Evolutionary conservation across 64 coral and sea anemone species (phyloP).

Genomic region (Platygyra sinensis): DNA sequence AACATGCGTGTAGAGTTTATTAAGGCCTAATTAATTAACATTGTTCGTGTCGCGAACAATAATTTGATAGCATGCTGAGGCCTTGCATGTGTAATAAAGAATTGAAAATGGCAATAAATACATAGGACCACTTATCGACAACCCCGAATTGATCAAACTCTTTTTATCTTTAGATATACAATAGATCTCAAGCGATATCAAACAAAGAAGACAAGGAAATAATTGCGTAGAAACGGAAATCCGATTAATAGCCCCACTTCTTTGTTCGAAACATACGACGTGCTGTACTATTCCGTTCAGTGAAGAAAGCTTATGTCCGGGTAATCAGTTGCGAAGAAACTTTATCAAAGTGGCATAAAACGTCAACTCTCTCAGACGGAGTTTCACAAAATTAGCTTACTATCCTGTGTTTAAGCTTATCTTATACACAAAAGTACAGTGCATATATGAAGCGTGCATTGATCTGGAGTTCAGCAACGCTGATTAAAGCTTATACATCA

Average conservation of each 20-base stretch:
- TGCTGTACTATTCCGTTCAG: slow-evolving; percentile 3
- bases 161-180: not conserved
- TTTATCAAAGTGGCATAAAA: not conserved
- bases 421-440: not conserved
- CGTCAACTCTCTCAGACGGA: not conserved
- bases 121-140: not conserved
- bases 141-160: not conserved
- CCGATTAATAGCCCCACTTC: slow-evolving; percentile 26
- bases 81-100: not conserved
- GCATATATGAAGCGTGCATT: not conserved
- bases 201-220: not conserved
- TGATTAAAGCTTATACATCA: not conserved
- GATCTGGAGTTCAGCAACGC: not conserved
- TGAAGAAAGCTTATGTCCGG: slow-evolving; percentile 13
- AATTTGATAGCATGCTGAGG: slow-evolving; percentile 34
- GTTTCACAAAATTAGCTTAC: too few relatives aligned
- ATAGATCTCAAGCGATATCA: slow-evolving; percentile 6
- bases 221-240: slow-evolving; percentile 27
- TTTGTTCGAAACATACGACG: not conserved
- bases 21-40: not conserved
- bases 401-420: not conserved
- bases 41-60: not conserved
- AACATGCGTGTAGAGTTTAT: not conserved
- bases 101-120: not conserved
- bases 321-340: not conserved